Evolutionary conservation across 2,888 invertebrate genomes (phyloP), one percentile per base, ranked within the genome.

Genomic region (Neocrepidodera transversa): DNA sequence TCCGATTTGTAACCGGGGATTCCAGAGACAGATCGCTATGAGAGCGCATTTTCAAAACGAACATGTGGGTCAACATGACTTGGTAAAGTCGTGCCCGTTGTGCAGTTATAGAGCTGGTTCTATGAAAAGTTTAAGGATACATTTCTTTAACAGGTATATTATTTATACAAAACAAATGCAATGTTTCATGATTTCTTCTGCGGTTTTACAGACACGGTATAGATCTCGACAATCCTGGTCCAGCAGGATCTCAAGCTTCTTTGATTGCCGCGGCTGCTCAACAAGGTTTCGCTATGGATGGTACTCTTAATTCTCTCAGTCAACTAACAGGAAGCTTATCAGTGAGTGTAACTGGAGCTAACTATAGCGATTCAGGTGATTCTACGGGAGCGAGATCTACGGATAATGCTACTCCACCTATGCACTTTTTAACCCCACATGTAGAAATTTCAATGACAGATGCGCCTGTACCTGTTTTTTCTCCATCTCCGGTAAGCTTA

Each of bases 11-110:
- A 93, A 93, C 80, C 83, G 94, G 77, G 93, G 94, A 65, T 94
- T 94, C 80, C 93, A 94, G 79, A 85, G 94, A 60, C 94, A 94
- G 82, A 94, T 94, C 68, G 94, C 94, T 47, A 94, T 94, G 94
- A 84, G 93, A 68, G 94, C 94, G 16, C 94, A 94, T 79, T 94
- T 94, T 81, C 94, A 94, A 78, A 94, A 94, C 77, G 93, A 93
- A 78, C 93, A 94, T 76, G 93, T 93, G 38, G 93, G 93, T 20
- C 93, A 93, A 72, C 92, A 93, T 73, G 93, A 93, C 78, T 86
- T 93, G 77, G 92, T 93, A 59, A 93, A 94, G 82, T 91, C 92
- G 69, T 94, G 94, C 82, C 93, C 93, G 16, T 81, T 94, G 62
- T 94, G 94, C 81, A 92, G 91, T 78, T 94, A 92, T 78, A 86